Conservation (phyloP, 2,888 invertebrate genomes). For the Sphaeridia pumilis region DNA sequence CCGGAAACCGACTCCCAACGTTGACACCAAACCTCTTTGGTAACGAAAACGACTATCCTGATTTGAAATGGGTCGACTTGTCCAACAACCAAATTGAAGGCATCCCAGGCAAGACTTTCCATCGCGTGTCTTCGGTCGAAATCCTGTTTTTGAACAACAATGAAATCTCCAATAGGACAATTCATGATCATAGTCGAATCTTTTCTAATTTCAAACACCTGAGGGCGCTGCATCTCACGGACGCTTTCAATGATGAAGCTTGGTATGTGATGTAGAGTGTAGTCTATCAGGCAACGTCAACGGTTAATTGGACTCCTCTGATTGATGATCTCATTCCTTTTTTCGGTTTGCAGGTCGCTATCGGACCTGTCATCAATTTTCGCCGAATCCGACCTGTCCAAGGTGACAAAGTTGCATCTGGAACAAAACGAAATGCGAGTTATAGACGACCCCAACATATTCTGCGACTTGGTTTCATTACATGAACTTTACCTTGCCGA, state of each 20-base stretch:
- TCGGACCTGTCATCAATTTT: slow-evolving; percentile 56
- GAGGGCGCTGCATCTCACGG: slow-evolving; percentile 57
- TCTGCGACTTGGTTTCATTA: slow-evolving; percentile 56
- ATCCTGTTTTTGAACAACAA: slow-evolving; percentile 60
- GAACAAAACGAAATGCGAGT: slow-evolving; percentile 62
- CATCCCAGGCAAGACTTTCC: slow-evolving; percentile 61
- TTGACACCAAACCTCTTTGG: slow-evolving; percentile 62
- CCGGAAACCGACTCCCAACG: slow-evolving; percentile 53
- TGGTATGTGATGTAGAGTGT: too few relatives aligned
- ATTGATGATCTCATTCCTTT: too few relatives aligned
- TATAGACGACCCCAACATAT: slow-evolving; percentile 53
- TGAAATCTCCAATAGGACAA: slow-evolving; percentile 49
- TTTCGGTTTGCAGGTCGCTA: slow-evolving; percentile 19
- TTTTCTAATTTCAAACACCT: slow-evolving; percentile 49
- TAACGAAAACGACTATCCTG: slow-evolving; percentile 47
- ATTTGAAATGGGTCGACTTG: slow-evolving; percentile 57
- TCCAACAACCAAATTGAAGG: slow-evolving; percentile 57
- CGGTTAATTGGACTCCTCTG: too few relatives aligned
- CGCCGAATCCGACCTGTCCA: slow-evolving; percentile 50
- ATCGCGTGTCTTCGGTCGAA: slow-evolving; percentile 56
- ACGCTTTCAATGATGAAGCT: slow-evolving; percentile 50
- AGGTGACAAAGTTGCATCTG: slow-evolving; percentile 56
- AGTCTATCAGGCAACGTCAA: too few relatives aligned
- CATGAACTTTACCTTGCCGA: slow-evolving; percentile 59
- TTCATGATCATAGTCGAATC: slow-evolving; percentile 41